phyloP scores from a whole-genome alignment of 2,113 vertebrate genomes.

The Gnathonemus longibarbis region DNA sequence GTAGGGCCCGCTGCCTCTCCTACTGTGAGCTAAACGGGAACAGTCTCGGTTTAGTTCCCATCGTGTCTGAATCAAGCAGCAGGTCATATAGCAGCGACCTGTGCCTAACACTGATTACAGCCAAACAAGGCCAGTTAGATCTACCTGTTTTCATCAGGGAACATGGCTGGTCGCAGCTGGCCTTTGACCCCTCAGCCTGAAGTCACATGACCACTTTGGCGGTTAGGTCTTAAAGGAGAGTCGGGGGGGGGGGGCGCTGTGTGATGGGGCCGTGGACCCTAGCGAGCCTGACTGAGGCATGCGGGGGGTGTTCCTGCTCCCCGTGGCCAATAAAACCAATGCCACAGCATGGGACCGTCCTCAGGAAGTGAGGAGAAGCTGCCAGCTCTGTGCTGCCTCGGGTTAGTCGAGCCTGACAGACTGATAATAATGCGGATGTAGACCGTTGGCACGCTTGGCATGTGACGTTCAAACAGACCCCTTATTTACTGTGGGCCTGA shows the following conservation, averaged over 20 bases:
- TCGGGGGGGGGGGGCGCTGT: not conserved
- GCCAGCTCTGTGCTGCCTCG: not conserved
- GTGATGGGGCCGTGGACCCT: not conserved
- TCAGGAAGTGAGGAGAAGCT: not conserved
- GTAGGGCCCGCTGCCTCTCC: too few relatives aligned
- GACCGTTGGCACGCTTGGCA: not conserved
- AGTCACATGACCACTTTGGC: not conserved
- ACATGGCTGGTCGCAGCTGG: not conserved
- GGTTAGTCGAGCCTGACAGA: not conserved
- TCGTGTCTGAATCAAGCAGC: not conserved
- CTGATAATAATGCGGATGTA: not conserved
- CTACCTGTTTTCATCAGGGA: not conserved
- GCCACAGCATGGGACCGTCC: not conserved
- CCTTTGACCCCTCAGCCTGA: not conserved
- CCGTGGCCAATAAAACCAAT: not conserved
- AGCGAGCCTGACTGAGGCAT: not conserved
- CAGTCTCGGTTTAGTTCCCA: not conserved
- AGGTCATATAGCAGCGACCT: not conserved
- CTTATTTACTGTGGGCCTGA: not conserved
- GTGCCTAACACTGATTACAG: not conserved
- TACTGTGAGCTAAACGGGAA: not conserved
- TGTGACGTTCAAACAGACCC: not conserved
- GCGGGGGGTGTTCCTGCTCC: not conserved
- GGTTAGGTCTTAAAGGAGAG: not conserved
- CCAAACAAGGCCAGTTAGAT: not conserved